Base-by-base conservation (phyloP, 2,888 invertebrate genomes). In the Saturnia japonica region DNA sequence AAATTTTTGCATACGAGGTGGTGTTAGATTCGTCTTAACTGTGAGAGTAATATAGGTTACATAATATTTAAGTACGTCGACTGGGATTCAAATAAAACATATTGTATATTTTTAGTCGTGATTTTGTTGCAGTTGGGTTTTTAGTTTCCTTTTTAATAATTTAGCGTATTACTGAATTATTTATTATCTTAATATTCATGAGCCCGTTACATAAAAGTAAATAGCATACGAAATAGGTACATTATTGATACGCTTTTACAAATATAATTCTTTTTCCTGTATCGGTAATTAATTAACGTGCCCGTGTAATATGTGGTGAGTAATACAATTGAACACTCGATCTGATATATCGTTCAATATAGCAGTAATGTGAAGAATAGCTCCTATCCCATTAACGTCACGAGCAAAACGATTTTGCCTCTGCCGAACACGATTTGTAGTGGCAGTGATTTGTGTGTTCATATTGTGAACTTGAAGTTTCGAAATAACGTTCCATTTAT, bases 361-460 rank as follows among this genome's bases (percentile, higher is more conserved):
- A 88, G 84, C 83, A 82, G 80, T 84, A 85, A 88, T 85, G 88
- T 88, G 88, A 90, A 87, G 88, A 89, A 90, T 88, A 86, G 89
- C 83, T 80, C 80, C 82, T 82, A 86, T 89, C 86, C 89, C 87
- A 91, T 91, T 91, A 89, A 88, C 85, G 91, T 91, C 91, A 85
- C 84, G 80, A 81, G 82, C 90, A 91, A 86, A 88, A 83, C 89
- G 86, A 85, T 87, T 83, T 82, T 79, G 80, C 79, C 79, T 80
- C 80, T 80, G 81, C 83, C 82, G 81, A 84, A 85, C 78, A 77
- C 85, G 85, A 88, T 90, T 88, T 89, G 91, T 88, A 83, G 83
- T 83, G 85, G 79, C 84, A 83, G 80, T 86, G 87, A 90, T 90
- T 90, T 89, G 88, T 89, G 83, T 78, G 80, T 79, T 74, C 77